Evolutionary conservation across 92 coral and sea anemone genomes (phyloP), one percentile per base, ranked within the genome.

Genomic region (Palythoa grandiflora): DNA sequence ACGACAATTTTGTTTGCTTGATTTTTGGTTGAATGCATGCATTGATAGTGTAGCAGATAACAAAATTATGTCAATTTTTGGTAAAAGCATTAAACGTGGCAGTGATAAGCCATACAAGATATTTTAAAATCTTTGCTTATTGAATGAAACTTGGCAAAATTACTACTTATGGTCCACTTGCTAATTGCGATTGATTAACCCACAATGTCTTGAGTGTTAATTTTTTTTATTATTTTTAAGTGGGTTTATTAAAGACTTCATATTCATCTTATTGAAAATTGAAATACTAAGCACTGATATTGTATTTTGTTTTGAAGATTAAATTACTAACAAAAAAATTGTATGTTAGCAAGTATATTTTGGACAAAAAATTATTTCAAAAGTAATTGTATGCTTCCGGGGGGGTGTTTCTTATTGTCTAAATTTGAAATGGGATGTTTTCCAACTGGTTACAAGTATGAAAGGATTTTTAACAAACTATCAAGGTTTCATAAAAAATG

Each of bases 191-290:
- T 13, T 54, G 60, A 54, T 54, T 63, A 63, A 63, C 70, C 70
- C 70, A 63, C 60, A 63, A 63, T 63, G 70, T 63, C 70, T 63
- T 63, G 2, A 63, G 70, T 63, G 70, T 63, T 54, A 54, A 2
- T 54, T 54, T 54, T 2, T 55, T 63, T 16, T 16, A 63, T 16
- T 63, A n/a, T n/a, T n/a, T 16, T 63, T 16, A 63, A 63, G 70
- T 63, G 9, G 70, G 70, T 63, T 19, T 63, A 63, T 63, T 63
- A 63, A 63, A 63, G 70, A 63, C 20, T 63, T 8, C 70, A 63
- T 63, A 63, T 63, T 19, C 7, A 63, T 63, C 70, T 28, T 63
- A n/a, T 54, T 54, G 15, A 54, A 54, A 54, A 54, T 54, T 54
- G 60, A 54, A 19, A 63, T 19, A 63, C 70, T 63, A 63, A 63